These are phyloP conservation scores for Rhamphomyia laevipes DNA, from an alignment of 2,888 invertebrate genomes.

Conservation along the genomic window DNA sequence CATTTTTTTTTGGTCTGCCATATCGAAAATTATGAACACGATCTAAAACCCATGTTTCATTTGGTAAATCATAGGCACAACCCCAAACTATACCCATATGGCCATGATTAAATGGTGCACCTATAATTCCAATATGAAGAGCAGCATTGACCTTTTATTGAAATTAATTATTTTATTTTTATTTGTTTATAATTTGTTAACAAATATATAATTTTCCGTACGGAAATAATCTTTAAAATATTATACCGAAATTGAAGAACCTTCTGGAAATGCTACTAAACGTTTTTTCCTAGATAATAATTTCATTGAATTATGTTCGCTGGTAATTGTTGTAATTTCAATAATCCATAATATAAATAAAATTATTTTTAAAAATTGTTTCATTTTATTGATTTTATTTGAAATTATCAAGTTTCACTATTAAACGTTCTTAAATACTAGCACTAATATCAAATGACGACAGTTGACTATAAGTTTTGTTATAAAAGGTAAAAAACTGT, in stretches of 20 bases:
- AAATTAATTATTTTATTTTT: constrained; percentile 6
- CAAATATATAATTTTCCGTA: too few relatives aligned
- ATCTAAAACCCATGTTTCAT: constrained; percentile 41
- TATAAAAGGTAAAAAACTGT: too few relatives aligned
- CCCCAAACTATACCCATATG: constrained; percentile 57
- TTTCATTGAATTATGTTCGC: background rate
- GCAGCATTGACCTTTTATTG: constrained; percentile 42
- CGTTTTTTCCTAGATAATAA: constrained; percentile 20
- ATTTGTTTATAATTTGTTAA: too few relatives aligned
- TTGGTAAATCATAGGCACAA: constrained; percentile 51
- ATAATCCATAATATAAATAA: too few relatives aligned
- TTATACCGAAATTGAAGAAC: constrained; percentile 42
- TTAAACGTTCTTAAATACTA: too few relatives aligned
- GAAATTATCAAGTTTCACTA: too few relatives aligned
- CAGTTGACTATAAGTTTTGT: too few relatives aligned
- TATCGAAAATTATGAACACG: constrained; percentile 24
- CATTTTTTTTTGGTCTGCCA: constrained; percentile 21
- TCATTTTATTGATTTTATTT: too few relatives aligned
- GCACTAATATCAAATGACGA: too few relatives aligned
- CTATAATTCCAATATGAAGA: constrained; percentile 48
- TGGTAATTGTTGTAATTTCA: too few relatives aligned
- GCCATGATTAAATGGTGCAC: constrained; percentile 44
- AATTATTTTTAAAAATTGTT: too few relatives aligned
- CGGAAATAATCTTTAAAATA: background rate
- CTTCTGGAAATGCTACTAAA: constrained; percentile 45